Base-by-base conservation (phyloP, 2,797 vertebrate species). In the Rhabdophis nuchalis region DNA sequence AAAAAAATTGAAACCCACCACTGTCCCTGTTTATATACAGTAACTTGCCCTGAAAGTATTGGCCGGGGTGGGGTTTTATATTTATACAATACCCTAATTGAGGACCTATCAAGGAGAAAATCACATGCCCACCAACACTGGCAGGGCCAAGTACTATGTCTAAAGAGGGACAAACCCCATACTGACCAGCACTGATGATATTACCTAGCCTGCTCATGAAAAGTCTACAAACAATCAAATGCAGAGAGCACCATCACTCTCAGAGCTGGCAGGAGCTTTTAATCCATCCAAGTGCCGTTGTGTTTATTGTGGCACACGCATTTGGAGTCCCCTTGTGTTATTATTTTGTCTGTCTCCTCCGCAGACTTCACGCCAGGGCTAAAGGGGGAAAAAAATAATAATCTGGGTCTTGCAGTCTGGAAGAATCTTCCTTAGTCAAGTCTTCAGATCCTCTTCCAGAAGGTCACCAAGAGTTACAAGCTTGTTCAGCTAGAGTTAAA, bases 401-500 rank as follows among this genome's bases (percentile, higher is more conserved):
- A 86, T 92, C 52, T 1, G 1, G 29, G 5, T 85, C 8, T 92
- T 13, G 20, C n/a, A 94, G 5, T 25, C 8, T 89, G 87, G 90
- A 85, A 87, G 54, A 94, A 23, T 29, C 85, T 54, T 89, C 89
- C 46, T 54, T 46, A 23, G 50, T 36, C n/a, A 61, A 61, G 60
- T 88, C 64, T 90, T n/a, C 41, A 32, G 2, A n/a, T 93, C 8
- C 77, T 1, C 82, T 91, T 10, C 25, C 29, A 90, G 64, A 53
- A 85, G 72, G 56, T 89, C 0, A 1, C 56, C 52, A 86, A 36
- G 88, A 95, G 88, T 72, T 88, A 61, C 90, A 87, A 50, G 54
- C 12, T 0, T 36, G 64, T 29, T 46, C 57, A 58, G 29, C 92
- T 94, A 18, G 13, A 94, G 85, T 13, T 95, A 91, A 95, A 94